Conservation (phyloP, 2,888 invertebrate species). For the Hesperia comma region DNA sequence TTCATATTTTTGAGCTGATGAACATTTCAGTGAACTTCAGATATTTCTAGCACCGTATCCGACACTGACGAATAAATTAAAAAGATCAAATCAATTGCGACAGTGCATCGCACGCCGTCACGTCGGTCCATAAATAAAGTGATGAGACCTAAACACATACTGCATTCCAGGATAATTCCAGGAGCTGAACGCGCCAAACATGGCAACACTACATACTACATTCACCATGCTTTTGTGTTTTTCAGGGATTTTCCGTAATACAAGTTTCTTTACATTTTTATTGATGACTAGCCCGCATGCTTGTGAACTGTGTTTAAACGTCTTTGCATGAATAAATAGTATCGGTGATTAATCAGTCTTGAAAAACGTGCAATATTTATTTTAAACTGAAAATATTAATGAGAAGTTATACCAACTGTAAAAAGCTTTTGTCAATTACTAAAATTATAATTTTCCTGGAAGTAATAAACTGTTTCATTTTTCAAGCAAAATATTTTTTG, state of each 20-base stretch:
- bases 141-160: conserved; percentile 25
- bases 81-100: conserved; percentile 4
- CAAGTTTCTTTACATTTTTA: not conserved
- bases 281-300: no score
- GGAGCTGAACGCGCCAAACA: conserved; percentile 22
- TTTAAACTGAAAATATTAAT: no score
- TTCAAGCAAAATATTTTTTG: no score
- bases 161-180: conserved; percentile 26
- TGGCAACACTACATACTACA: conserved; percentile 20
- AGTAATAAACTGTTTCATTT: no score
- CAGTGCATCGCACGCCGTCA: not conserved
- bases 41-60: not conserved
- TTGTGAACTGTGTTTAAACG: no score
- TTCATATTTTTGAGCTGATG: not conserved
- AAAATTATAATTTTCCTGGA: no score
- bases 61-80: not conserved
- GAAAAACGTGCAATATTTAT: no score
- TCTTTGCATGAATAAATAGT: no score
- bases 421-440: no score
- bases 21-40: not conserved
- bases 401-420: no score
- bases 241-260: not conserved
- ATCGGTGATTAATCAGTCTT: no score
- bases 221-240: conserved; percentile 1
- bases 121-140: conserved; percentile 23